Evolutionary conservation across 2,797 vertebrate species (phyloP).

Genomic region (Bradypodion pumilum): DNA sequence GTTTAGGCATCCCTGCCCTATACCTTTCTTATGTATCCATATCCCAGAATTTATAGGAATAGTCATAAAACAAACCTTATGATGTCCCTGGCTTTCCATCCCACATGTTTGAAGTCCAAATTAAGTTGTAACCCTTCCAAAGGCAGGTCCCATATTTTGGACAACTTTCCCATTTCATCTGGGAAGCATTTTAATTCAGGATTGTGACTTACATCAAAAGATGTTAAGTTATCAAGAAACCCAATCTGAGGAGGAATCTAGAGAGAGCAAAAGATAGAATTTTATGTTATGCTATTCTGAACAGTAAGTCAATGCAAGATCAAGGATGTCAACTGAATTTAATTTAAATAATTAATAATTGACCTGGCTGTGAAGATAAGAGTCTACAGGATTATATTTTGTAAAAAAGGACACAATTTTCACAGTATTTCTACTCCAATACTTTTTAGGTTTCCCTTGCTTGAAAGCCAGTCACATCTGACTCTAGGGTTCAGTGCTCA

Average conservation of each 20-base stretch:
- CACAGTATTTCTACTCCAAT: not conserved
- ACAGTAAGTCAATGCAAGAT: not conserved
- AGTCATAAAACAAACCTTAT: conserved; percentile 81
- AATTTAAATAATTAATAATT: not conserved
- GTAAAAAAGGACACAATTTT: not conserved
- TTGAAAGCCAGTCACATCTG: too few relatives aligned
- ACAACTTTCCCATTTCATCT: conserved; percentile 93
- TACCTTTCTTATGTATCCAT: not conserved
- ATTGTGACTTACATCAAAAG: conserved; percentile 92
- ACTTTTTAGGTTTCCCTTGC: too few relatives aligned
- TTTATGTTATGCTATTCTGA: not conserved
- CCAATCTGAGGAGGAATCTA: conserved; percentile 94
- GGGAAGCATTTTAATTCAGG: conserved; percentile 86
- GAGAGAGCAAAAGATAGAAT: conserved; percentile 44
- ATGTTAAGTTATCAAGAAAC: conserved; percentile 88
- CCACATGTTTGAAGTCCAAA: conserved; percentile 92
- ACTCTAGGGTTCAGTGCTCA: too few relatives aligned
- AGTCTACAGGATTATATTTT: not conserved
- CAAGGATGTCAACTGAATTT: conserved; percentile 6
- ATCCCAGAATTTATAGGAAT: conserved; percentile 10
- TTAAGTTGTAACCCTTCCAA: conserved; percentile 92
- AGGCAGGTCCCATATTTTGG: conserved; percentile 93
- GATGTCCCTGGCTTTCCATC: conserved; percentile 95
- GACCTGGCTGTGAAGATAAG: too few relatives aligned
- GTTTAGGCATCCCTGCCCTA: too few relatives aligned